Evolutionary conservation across 2,113 vertebrate genomes (phyloP), one percentile per base, ranked within the genome.

Genomic region (Paralichthys olivaceus): DNA sequence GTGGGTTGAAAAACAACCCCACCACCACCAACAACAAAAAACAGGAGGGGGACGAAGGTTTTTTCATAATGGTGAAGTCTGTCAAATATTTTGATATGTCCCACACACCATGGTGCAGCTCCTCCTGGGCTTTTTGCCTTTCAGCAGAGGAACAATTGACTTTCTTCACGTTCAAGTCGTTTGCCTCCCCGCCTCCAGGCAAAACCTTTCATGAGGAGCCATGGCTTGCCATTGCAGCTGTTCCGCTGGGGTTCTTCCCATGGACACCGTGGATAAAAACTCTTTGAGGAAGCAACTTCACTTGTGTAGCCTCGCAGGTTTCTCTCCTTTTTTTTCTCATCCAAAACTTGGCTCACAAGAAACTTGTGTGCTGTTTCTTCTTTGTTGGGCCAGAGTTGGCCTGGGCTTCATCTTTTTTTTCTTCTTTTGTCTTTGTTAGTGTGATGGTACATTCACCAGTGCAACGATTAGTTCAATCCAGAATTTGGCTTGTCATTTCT

Each of bases 41-140:
- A 94, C 92, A 47, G 20, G 20, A 20, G 54, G 54, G 57, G 72
- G 81, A 91, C 93, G 93, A 95, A 81, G 91, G 94, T 55, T 43
- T 95, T 97, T 97, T 96, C 96, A 96, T 96, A 95, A 96, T 96
- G 96, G 96, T 97, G 95, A 97, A 96, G 96, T 96, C 97, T 98
- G 97, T 99, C 97, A 98, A 95, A 97, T 97, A 97, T 97, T 98
- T 96, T 97, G 96, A 99, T 96, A 95, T 95, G 96, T 97, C 96
- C 96, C 96, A 96, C 96, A 95, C 97, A 96, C 96, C 96, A 96
- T 95, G 96, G 95, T 92, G 95, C 96, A 93, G 95, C 96, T 96
- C 96, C 96, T 96, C 96, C 96, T 96, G 96, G 93, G 96, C 86
- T 37, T 76, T 95, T 64, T 85, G 85, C 86, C 84, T 96, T 96